Base-by-base conservation (phyloP, 2,113 vertebrate species). In the Zapornia atra region DNA sequence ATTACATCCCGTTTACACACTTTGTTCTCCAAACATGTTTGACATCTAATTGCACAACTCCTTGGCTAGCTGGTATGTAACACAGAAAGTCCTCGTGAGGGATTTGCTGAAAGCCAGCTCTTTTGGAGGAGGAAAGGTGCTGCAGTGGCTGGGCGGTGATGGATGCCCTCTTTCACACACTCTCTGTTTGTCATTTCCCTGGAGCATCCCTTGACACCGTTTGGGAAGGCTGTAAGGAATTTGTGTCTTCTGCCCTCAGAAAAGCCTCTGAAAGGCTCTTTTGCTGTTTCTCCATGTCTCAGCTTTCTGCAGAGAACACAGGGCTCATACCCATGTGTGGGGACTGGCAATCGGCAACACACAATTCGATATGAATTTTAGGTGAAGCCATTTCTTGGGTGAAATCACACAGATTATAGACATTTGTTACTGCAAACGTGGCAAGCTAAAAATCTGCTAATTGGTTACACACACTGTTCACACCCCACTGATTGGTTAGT, bases 31-130 rank as follows among this genome's bases (percentile, higher is more conserved):
- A 71, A 76, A 64, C 11, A 15, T 59, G 68, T 51, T 80, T 77
- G 73, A 71, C 91, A 93, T 79, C 68, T 91, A 72, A 5, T 82
- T 91, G 95, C 91, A 60, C 94, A 93, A n/a, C 21, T 57, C 48
- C 51, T 90, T 86, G 85, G 76, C 79, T 26, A 40, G 51, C 46
- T 66, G 85, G 34, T 76, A 20, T 76, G 17, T 17, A 36, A 46
- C 34, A 29, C 0, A 5, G 71, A 68, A 85, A 85, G 83, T 11
- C 66, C 44, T 91, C 17, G 33, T 46, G 57, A 90, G 38, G 60
- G 68, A 26, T 83, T 16, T 81, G 77, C 71, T 48, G 25, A 40
- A 83, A 82, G 63, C 15, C 29, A 71, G 28, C 10, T 57, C 11
- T 57, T 82, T 54, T 8, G 9, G 38, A 90, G 73, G 34, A 75